Conservation (phyloP, 2,797 vertebrate species). For the Xiphorhynchus erythropygius region DNA sequence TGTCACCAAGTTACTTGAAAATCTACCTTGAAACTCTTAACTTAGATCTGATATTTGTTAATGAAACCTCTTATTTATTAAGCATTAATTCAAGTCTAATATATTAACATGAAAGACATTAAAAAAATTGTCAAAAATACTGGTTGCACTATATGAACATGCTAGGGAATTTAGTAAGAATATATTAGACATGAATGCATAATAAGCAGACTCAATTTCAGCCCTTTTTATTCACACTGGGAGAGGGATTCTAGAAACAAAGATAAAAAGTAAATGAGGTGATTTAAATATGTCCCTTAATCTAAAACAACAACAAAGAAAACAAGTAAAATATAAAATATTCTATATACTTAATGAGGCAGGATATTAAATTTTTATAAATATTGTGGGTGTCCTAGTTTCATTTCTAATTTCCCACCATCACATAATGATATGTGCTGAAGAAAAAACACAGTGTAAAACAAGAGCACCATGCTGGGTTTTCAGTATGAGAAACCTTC, state of each 20-base stretch:
- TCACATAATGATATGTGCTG: background rate
- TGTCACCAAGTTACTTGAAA: background rate
- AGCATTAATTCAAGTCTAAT: background rate
- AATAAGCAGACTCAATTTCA: background rate
- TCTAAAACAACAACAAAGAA: background rate
- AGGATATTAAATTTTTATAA: background rate
- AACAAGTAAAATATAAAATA: background rate
- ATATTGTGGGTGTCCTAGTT: background rate
- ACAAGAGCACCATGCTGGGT: background rate
- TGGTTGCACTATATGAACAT: background rate
- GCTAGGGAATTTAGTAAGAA: background rate
- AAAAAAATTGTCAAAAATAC: background rate
- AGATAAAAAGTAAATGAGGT: background rate
- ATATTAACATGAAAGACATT: background rate
- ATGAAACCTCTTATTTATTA: background rate
- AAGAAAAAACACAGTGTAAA: background rate
- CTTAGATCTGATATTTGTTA: background rate
- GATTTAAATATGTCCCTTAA: background rate
- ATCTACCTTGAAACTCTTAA: background rate
- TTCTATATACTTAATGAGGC: background rate
- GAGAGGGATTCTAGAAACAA: background rate
- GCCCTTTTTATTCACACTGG: background rate
- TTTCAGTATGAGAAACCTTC: background rate
- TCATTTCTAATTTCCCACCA: conserved; percentile 7
- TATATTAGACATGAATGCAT: background rate